Conservation (phyloP, 2,113 vertebrate species). For the Rhizomys pruinosus region DNA sequence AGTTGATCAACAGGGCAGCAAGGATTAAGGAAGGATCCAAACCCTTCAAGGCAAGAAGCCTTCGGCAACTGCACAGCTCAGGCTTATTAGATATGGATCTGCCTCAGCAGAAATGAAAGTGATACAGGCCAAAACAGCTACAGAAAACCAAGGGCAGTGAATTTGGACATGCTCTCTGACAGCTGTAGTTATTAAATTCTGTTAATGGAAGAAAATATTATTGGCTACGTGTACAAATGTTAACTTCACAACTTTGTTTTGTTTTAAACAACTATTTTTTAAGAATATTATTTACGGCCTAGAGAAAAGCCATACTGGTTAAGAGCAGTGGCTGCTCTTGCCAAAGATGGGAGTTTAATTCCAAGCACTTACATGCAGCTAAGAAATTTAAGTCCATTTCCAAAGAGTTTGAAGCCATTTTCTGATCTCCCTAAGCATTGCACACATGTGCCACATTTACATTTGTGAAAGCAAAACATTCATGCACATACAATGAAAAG, state of each 20-base stretch:
- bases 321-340: too few species aligned
- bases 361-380: too few species aligned
- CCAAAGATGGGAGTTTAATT: too few species aligned
- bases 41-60: background rate
- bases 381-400: too few species aligned
- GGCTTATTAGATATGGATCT: rapidly evolving
- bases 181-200: background rate
- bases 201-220: background rate
- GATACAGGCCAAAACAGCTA: too few species aligned
- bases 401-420: too few species aligned
- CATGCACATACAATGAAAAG: too few species aligned
- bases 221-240: background rate
- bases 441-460: too few species aligned
- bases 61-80: background rate
- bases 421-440: too few species aligned
- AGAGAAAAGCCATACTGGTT: too few species aligned
- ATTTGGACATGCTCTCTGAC: background rate
- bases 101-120: background rate
- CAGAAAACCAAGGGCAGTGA: background rate
- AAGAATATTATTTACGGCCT: background rate
- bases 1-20: background rate
- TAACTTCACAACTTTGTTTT: background rate
- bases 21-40: rapidly evolving
- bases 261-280: background rate
- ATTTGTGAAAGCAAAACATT: too few species aligned